Percentiles rank a stretch among this genome's conserved stretches.
These are phyloP conservation scores for Ondatra zibethicus DNA, from an alignment of 2,113 vertebrate species.

Conservation along the genomic window DNA sequence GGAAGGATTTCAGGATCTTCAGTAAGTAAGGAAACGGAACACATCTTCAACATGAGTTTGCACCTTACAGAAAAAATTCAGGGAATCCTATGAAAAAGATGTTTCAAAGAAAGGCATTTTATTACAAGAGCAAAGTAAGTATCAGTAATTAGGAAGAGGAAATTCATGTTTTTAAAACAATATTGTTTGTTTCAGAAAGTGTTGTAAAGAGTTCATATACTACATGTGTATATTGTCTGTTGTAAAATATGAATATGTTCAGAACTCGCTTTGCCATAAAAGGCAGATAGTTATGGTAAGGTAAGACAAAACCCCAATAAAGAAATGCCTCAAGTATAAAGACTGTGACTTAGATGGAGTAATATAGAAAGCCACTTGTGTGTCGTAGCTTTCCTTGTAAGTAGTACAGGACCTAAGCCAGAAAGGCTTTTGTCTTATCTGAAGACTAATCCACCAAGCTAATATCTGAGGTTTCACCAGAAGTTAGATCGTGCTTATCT, in stretches of 20 bases:
- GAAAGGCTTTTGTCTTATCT: background rate
- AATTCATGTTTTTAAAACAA: slow-evolving; percentile 53
- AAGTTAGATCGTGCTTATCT: background rate
- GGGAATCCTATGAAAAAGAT: slow-evolving; percentile 58
- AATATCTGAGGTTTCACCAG: background rate
- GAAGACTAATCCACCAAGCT: background rate
- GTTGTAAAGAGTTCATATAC: slow-evolving; percentile 68
- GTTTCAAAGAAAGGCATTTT: slow-evolving; percentile 53
- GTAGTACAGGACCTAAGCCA: background rate
- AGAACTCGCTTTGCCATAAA: slow-evolving; percentile 61
- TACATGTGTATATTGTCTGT: slow-evolving; percentile 59
- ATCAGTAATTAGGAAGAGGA: slow-evolving; percentile 17
- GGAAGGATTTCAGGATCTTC: slow-evolving; percentile 50
- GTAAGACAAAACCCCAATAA: slow-evolving; percentile 71
- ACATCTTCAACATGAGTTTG: slow-evolving; percentile 58
- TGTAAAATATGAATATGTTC: slow-evolving; percentile 68
- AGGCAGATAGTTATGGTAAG: slow-evolving; percentile 48
- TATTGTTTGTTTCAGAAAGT: slow-evolving; percentile 59
- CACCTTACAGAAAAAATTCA: slow-evolving; percentile 65
- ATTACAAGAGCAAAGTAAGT: slow-evolving; percentile 48
- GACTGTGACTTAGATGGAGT: slow-evolving; percentile 49
- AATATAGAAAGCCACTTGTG: background rate
- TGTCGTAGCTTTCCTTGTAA: slow-evolving; percentile 6
- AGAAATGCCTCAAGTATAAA: slow-evolving; percentile 66
- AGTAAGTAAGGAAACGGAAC: slow-evolving; percentile 9